Evolutionary conservation across 2,888 invertebrate genomes (phyloP).

Genomic region (Alsophila aescularia): DNA sequence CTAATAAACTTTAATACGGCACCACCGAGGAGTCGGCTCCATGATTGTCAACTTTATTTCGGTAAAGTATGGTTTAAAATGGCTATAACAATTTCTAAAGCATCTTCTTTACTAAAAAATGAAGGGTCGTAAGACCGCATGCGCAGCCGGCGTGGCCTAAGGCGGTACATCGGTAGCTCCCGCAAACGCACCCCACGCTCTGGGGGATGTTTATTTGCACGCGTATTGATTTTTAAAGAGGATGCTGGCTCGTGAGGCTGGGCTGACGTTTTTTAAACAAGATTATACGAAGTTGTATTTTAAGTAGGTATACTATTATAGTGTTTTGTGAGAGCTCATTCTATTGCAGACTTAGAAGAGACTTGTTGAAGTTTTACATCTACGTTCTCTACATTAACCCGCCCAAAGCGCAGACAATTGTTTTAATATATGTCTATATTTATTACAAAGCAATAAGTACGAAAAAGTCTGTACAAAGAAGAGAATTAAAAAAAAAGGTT

Average conservation of each 20-base stretch:
- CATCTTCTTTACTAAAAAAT: conserved; percentile 17
- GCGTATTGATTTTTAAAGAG: conserved; percentile 41
- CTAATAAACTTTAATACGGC: conserved; percentile 28
- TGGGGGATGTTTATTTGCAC: conserved; percentile 41
- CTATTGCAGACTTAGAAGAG: too few species aligned
- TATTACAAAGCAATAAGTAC: too few species aligned
- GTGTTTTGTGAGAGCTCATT: too few species aligned
- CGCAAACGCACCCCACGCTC: conserved; percentile 33
- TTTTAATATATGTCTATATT: too few species aligned
- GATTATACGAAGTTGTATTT: background rate
- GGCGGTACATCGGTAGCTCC: conserved; percentile 32
- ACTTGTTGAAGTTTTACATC: too few species aligned
- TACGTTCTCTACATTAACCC: too few species aligned
- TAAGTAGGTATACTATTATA: too few species aligned
- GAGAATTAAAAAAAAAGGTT: too few species aligned
- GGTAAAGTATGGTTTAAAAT: conserved; percentile 4
- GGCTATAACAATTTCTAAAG: background rate
- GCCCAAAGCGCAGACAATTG: too few species aligned
- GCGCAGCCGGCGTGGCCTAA: conserved; percentile 37
- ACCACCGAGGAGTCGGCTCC: conserved; percentile 2
- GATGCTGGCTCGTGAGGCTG: conserved; percentile 19
- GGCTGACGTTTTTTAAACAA: conserved; percentile 3
- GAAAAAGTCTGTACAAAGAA: too few species aligned
- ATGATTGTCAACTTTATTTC: conserved; percentile 8
- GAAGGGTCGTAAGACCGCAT: conserved; percentile 45